phyloP scores from a whole-genome alignment of 1,140 invertebrate species.

The Drosophila sturtevanti region DNA sequence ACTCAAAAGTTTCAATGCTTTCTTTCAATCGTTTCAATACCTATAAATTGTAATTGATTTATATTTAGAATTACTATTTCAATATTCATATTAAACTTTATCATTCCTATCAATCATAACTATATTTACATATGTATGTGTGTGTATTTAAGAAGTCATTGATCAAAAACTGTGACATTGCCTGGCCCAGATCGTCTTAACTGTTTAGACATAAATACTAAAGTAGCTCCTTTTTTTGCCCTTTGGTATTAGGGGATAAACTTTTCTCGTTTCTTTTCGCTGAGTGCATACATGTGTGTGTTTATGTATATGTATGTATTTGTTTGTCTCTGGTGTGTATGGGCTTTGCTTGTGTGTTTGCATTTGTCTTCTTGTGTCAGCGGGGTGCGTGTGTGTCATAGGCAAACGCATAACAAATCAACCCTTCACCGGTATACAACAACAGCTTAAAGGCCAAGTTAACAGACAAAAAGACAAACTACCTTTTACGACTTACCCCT shows the following conservation, averaged over 20 bases:
- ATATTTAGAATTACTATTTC: too few relatives aligned
- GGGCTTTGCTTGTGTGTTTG: neutral
- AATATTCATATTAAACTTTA: too few relatives aligned
- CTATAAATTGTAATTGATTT: too few relatives aligned
- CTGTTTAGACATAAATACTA: too few relatives aligned
- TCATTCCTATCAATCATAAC: too few relatives aligned
- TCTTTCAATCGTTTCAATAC: too few relatives aligned
- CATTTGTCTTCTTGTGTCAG: constrained; percentile 30
- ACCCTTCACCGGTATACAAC: constrained; percentile 33
- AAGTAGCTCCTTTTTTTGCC: too few relatives aligned
- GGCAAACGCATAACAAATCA: constrained; percentile 57
- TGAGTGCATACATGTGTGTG: neutral
- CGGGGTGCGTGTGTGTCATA: constrained; percentile 19
- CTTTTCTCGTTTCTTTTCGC: neutral
- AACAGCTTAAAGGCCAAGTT: constrained; percentile 67
- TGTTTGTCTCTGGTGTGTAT: neutral
- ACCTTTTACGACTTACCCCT: constrained; percentile 59
- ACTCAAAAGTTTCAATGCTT: too few relatives aligned
- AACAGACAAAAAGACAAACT: constrained; percentile 42
- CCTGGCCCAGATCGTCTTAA: too few relatives aligned
- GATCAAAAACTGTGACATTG: too few relatives aligned
- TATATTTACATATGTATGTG: too few relatives aligned
- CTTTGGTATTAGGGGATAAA: neutral
- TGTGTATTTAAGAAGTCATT: too few relatives aligned
- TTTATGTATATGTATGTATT: neutral